phyloP scores from a whole-genome alignment of 2,888 invertebrate genomes.

The Pemphredon lugubris region DNA sequence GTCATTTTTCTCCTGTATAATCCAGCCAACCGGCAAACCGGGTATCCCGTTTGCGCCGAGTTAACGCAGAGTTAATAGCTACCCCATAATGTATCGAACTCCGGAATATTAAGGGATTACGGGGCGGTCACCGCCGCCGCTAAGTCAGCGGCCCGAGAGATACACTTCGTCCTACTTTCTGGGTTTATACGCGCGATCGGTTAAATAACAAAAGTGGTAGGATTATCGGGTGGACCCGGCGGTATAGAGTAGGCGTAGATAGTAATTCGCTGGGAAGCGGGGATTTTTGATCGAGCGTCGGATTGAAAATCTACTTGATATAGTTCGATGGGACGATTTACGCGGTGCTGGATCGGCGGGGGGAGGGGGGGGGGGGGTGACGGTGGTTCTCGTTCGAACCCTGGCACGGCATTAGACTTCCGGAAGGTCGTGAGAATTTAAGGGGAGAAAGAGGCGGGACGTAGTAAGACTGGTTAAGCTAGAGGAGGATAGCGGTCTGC shows the following conservation, averaged over 20 bases:
- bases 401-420: slow-evolving; percentile 26
- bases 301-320: not conserved
- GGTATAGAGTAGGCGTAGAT: too few species aligned
- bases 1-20: slow-evolving; percentile 74
- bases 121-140: slow-evolving; percentile 52
- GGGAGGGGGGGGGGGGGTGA: too few species aligned
- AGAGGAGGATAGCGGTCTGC: slow-evolving; percentile 62
- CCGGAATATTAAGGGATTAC: slow-evolving; percentile 76
- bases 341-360: slow-evolving; percentile 32
- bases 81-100: slow-evolving; percentile 72
- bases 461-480: slow-evolving; percentile 62
- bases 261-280: too few species aligned
- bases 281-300: too few species aligned
- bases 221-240: too few species aligned
- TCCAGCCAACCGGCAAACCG: slow-evolving; percentile 70
- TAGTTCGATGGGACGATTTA: slow-evolving; percentile 20
- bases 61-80: slow-evolving; percentile 77
- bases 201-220: not conserved
- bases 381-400: slow-evolving; percentile 30
- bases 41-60: slow-evolving; percentile 70
- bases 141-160: slow-evolving; percentile 54
- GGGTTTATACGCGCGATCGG: slow-evolving; percentile 39
- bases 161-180: slow-evolving; percentile 57
- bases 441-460: slow-evolving; percentile 15
- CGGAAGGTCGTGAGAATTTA: not conserved